Conservation (phyloP, 2,797 vertebrate species). For the Rhinoraja longicauda region DNA sequence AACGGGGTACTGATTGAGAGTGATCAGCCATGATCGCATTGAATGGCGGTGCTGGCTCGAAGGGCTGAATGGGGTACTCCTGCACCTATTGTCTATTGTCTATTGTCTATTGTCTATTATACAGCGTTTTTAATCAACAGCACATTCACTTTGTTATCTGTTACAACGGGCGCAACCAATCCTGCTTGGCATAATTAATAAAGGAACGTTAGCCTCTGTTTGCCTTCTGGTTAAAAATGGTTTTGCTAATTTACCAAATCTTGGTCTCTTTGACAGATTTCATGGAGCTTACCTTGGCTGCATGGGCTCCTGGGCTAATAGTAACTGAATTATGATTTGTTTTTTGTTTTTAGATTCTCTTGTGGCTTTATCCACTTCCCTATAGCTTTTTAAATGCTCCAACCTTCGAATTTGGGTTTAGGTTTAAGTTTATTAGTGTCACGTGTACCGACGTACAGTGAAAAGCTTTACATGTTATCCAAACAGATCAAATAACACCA, state of each 20-base stretch:
- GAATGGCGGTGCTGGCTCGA: no score
- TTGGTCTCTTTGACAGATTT: background rate
- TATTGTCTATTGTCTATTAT: background rate
- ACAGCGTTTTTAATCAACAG: no score
- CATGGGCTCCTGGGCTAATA: background rate
- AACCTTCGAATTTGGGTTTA: no score
- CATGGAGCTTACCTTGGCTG: background rate
- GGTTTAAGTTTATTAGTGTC: no score
- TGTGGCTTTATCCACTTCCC: background rate
- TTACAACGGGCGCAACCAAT: background rate
- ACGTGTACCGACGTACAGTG: no score
- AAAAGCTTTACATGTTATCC: no score
- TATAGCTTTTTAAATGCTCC: no score
- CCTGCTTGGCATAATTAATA: background rate
- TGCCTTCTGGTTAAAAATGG: background rate
- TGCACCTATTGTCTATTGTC: no score
- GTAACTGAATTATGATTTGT: background rate
- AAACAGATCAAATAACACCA: no score
- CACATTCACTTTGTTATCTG: background rate
- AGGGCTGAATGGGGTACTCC: no score
- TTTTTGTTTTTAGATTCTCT: background rate
- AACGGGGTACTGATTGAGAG: no score
- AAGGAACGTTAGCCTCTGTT: background rate
- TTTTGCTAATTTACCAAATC: background rate
- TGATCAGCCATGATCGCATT: no score